These are phyloP conservation scores for Tethya wilhelma DNA, from an alignment of 37 sponge, comb jelly and placozoan genomes.

Conservation along the genomic window DNA sequence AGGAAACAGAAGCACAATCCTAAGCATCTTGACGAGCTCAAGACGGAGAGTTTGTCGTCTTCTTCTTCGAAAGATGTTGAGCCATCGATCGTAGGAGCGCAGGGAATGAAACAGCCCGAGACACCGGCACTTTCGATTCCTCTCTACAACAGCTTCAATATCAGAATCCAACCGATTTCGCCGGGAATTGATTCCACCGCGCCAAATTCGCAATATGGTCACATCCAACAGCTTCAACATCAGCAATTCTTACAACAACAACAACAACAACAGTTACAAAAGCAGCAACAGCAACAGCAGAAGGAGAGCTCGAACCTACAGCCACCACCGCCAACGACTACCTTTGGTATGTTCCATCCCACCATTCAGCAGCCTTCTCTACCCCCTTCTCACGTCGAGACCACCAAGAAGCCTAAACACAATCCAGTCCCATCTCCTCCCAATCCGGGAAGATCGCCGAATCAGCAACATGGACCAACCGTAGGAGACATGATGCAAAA, in stretches of 20 bases:
- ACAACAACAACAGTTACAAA: constrained; percentile 1
- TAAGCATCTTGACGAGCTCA: too few relatives aligned
- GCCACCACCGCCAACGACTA: too few relatives aligned
- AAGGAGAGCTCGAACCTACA: too few relatives aligned
- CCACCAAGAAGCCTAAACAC: neutral
- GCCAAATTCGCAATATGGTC: too few relatives aligned
- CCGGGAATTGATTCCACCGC: constrained; percentile 40
- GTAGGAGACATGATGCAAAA: constrained; percentile 46
- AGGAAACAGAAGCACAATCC: neutral
- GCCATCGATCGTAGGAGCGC: neutral
- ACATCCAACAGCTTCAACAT: neutral
- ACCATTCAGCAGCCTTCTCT: too few relatives aligned
- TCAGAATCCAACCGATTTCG: constrained; percentile 63
- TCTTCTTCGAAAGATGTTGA: too few relatives aligned
- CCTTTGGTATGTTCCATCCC: too few relatives aligned
- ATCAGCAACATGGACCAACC: constrained; percentile 18
- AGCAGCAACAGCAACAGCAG: neutral
- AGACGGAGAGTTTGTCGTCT: too few relatives aligned
- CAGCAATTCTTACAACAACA: neutral
- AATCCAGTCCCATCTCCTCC: neutral
- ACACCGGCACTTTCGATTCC: constrained; percentile 41
- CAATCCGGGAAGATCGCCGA: neutral
- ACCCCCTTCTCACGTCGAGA: neutral
- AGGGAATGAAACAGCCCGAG: constrained; percentile 34
- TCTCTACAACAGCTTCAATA: constrained; percentile 26